Conservation (phyloP, 2,113 vertebrate genomes). For the Vanacampus margaritifer region DNA sequence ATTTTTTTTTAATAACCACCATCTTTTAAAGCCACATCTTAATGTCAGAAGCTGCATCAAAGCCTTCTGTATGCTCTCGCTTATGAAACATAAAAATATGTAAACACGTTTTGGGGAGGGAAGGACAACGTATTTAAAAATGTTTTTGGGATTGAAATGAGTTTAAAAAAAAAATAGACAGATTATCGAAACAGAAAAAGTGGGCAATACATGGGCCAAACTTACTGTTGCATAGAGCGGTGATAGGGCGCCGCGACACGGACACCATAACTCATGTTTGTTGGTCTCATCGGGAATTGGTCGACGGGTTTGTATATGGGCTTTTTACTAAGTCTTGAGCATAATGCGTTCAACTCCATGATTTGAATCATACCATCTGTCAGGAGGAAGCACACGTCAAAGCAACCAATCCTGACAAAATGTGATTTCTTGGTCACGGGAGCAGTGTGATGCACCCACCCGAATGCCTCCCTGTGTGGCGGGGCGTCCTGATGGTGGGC, state of each 20-base stretch:
- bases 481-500: conserved; percentile 79
- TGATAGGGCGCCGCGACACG: conserved; percentile 85
- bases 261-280: conserved; percentile 89
- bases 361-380: conserved; percentile 89
- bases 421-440: not conserved
- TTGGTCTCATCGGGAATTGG: conserved; percentile 89
- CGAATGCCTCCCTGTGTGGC: conserved; percentile 85
- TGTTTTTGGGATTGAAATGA: too few relatives aligned
- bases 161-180: not conserved
- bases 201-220: not conserved
- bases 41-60: too few relatives aligned
- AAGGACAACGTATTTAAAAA: too few relatives aligned
- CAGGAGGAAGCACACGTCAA: conserved; percentile 29
- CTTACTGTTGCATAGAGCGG: conserved; percentile 82
- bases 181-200: not conserved
- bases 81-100: too few relatives aligned
- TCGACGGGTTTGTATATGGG: conserved; percentile 94
- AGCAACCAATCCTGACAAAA: not conserved
- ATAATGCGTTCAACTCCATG: conserved; percentile 92
- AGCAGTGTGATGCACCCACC: conserved; percentile 63
- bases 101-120: too few relatives aligned
- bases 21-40: too few relatives aligned
- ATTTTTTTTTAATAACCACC: too few relatives aligned
- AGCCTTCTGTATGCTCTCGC: too few relatives aligned
- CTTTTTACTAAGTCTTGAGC: conserved; percentile 96